Evolutionary conservation across 2,888 invertebrate species (phyloP).

Genomic region (Hofmannophila pseudospretella): DNA sequence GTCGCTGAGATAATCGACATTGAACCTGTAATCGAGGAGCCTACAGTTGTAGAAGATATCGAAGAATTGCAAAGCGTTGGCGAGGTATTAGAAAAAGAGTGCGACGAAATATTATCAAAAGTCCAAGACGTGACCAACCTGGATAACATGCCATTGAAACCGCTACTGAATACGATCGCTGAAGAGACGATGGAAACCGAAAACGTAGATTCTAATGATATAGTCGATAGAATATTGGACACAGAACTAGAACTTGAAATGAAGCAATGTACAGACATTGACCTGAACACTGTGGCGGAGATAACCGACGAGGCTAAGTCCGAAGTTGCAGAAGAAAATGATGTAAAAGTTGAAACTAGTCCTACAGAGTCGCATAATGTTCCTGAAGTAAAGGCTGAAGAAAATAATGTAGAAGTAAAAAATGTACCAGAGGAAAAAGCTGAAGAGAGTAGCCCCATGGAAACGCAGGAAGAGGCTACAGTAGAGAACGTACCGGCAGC

Average conservation of each 20-base stretch:
- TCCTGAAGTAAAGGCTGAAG: conserved; percentile 13
- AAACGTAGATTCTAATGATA: conserved; percentile 54
- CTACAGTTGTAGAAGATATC: conserved; percentile 43
- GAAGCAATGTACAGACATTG: conserved; percentile 42
- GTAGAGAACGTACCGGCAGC: conserved; percentile 1
- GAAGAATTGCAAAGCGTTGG: conserved; percentile 60
- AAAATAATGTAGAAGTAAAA: conserved; percentile 19
- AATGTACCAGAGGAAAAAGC: conserved; percentile 13
- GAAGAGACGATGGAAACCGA: conserved; percentile 63
- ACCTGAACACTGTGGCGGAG: conserved; percentile 32
- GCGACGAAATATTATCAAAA: conserved; percentile 67
- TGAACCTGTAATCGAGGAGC: conserved; percentile 60
- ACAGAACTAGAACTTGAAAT: conserved; percentile 56
- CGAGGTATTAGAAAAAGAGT: conserved; percentile 66
- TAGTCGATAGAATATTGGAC: conserved; percentile 62
- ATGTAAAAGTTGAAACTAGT: conserved; percentile 13
- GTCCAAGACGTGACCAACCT: conserved; percentile 67
- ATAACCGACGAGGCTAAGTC: conserved; percentile 25
- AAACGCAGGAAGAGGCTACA: conserved; percentile 15
- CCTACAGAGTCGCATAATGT: conserved; percentile 4
- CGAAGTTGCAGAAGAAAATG: conserved; percentile 16
- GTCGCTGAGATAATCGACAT: conserved; percentile 46
- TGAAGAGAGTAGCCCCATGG: conserved; percentile 20
- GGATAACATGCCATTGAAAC: conserved; percentile 57
- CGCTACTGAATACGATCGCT: conserved; percentile 51